These are phyloP conservation scores for Mionectes macconnelli DNA, from an alignment of 2,113 vertebrate genomes.

Conservation along the genomic window DNA sequence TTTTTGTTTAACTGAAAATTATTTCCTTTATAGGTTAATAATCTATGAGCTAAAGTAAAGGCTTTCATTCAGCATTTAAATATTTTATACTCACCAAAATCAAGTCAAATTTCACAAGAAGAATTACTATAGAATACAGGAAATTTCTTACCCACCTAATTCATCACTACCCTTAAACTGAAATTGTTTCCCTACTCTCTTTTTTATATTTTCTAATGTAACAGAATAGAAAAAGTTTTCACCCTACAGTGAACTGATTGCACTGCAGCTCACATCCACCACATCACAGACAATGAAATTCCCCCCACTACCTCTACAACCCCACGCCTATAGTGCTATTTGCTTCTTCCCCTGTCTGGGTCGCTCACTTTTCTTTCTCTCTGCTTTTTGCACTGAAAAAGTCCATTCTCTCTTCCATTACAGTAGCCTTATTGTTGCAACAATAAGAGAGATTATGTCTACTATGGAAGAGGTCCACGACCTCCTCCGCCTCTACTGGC, in stretches of 20 bases:
- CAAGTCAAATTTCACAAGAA: neutral
- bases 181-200: neutral
- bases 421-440: neutral
- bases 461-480: neutral
- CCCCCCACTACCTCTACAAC: fast-evolving
- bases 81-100: neutral
- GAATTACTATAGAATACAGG: too few species aligned
- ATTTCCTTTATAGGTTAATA: neutral
- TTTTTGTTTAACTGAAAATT: neutral
- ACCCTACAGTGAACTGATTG: neutral
- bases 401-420: neutral
- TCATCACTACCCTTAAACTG: neutral
- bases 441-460: neutral
- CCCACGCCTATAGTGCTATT: neutral
- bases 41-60: neutral
- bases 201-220: fast-evolving
- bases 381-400: neutral
- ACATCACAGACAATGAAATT: neutral
- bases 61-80: neutral
- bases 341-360: neutral
- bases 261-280: neutral
- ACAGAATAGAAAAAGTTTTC: neutral
- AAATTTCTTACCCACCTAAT: neutral
- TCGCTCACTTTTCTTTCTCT: neutral
- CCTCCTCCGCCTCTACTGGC: neutral